phyloP scores from a whole-genome alignment of 2,113 vertebrate species.

The Hyaena hyaena region DNA sequence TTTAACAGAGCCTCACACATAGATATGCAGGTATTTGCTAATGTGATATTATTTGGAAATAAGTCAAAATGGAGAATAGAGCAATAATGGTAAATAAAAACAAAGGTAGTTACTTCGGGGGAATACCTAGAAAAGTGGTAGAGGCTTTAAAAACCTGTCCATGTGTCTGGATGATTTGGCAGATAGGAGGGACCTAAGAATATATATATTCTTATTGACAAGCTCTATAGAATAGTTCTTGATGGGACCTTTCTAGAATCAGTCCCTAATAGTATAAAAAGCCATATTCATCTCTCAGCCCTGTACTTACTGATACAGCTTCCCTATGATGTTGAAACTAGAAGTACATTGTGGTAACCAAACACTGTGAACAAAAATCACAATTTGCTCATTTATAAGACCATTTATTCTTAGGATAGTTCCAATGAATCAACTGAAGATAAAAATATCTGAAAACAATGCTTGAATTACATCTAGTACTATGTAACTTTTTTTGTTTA shows the following conservation, averaged over 20 bases:
- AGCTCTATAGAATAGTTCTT: not conserved
- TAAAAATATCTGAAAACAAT: not conserved
- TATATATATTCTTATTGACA: not conserved
- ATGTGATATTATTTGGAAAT: not conserved
- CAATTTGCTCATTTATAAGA: not conserved
- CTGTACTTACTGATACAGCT: not conserved
- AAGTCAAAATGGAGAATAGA: not conserved
- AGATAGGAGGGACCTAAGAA: not conserved
- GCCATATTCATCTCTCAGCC: not conserved
- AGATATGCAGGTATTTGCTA: not conserved
- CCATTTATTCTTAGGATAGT: not conserved
- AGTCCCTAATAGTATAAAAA: not conserved
- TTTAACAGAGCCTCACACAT: not conserved
- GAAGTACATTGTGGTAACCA: not conserved
- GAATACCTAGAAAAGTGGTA: not conserved
- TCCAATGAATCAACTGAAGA: not conserved
- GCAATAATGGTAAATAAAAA: not conserved
- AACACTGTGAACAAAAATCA: not conserved
- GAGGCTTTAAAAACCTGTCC: not conserved
- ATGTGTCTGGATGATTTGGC: not conserved
- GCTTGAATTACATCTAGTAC: not conserved
- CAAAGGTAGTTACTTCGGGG: not conserved
- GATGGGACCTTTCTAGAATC: not conserved
- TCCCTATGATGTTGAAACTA: not conserved
- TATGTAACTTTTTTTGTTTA: not conserved